phyloP scores from a whole-genome alignment of 2,888 invertebrate genomes.

The Dynastes grantii region DNA sequence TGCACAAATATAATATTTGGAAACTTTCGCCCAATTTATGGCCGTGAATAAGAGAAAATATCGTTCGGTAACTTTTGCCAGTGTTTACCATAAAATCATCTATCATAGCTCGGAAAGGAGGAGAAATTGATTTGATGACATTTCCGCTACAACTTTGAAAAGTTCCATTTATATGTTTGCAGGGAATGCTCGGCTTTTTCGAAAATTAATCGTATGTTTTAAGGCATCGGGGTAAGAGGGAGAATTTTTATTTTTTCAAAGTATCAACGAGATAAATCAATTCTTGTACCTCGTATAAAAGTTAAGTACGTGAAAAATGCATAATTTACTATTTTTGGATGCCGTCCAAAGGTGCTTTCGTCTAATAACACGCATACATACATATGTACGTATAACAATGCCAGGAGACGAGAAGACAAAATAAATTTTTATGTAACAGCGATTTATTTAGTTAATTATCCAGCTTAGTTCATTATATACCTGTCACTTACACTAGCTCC shows the following conservation, averaged over 20 bases:
- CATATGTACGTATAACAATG: background rate
- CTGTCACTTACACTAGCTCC: conserved; percentile 20
- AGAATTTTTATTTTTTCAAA: too few species aligned
- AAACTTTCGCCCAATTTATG: conserved; percentile 34
- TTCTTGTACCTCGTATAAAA: conserved; percentile 5
- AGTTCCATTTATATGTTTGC: conserved; percentile 27
- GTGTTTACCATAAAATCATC: conserved; percentile 41
- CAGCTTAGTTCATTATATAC: conserved; percentile 21
- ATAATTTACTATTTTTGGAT: conserved; percentile 5
- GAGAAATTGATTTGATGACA: conserved; percentile 26
- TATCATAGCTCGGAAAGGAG: conserved; percentile 19
- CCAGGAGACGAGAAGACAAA: conserved; percentile 9
- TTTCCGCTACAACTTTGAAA: conserved; percentile 31
- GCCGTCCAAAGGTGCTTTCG: background rate
- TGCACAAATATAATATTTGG: conserved; percentile 21
- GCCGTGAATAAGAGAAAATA: conserved; percentile 6
- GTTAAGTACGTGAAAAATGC: conserved; percentile 12
- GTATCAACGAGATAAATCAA: background rate
- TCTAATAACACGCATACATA: background rate
- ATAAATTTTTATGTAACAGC: conserved; percentile 23
- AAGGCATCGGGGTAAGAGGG: too few species aligned
- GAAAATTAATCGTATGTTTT: background rate
- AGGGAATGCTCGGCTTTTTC: background rate
- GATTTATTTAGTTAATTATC: conserved; percentile 25
- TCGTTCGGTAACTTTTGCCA: conserved; percentile 26